Conservation (phyloP, 2,888 invertebrate genomes). For the Eristalis tenax region DNA sequence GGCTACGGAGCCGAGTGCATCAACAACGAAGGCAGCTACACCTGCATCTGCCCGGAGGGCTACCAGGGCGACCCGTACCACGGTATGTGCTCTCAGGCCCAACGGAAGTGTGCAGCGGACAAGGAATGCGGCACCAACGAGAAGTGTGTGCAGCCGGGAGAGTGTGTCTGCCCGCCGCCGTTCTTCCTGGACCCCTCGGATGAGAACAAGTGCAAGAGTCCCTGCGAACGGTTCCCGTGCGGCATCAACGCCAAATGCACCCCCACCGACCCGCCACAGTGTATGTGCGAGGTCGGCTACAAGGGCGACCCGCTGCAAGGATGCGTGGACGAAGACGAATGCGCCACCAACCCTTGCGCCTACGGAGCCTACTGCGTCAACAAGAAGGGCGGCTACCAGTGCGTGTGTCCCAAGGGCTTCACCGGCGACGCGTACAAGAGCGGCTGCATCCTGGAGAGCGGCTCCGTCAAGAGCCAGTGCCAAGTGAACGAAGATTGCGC, state of each 20-base stretch:
- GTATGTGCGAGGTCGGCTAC: slow-evolving; percentile 93
- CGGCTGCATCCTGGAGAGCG: slow-evolving; percentile 87
- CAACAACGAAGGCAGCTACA: slow-evolving; percentile 89
- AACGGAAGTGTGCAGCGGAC: slow-evolving; percentile 91
- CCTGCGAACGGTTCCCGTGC: slow-evolving; percentile 94
- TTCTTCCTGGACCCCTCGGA: slow-evolving; percentile 92
- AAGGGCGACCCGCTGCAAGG: slow-evolving; percentile 93
- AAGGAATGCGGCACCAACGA: slow-evolving; percentile 93
- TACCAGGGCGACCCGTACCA: slow-evolving; percentile 91
- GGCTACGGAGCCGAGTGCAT: slow-evolving; percentile 93
- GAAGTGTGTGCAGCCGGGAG: slow-evolving; percentile 94
- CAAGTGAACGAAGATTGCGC: slow-evolving; percentile 89
- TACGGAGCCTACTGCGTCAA: slow-evolving; percentile 95
- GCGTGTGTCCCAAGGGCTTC: slow-evolving; percentile 91
- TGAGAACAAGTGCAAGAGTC: slow-evolving; percentile 94
- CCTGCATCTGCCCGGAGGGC: slow-evolving; percentile 91
- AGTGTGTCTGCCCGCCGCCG: slow-evolving; percentile 95
- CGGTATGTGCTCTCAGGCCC: slow-evolving; percentile 91
- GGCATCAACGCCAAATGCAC: slow-evolving; percentile 95
- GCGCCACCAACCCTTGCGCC: slow-evolving; percentile 91
- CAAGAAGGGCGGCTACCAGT: slow-evolving; percentile 91
- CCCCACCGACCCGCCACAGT: slow-evolving; percentile 93
- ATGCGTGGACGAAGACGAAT: slow-evolving; percentile 93
- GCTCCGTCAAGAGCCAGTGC: slow-evolving; percentile 86
- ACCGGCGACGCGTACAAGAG: slow-evolving; percentile 92